Conservation (phyloP, 2,113 vertebrate genomes). For the Alethe castanea region DNA sequence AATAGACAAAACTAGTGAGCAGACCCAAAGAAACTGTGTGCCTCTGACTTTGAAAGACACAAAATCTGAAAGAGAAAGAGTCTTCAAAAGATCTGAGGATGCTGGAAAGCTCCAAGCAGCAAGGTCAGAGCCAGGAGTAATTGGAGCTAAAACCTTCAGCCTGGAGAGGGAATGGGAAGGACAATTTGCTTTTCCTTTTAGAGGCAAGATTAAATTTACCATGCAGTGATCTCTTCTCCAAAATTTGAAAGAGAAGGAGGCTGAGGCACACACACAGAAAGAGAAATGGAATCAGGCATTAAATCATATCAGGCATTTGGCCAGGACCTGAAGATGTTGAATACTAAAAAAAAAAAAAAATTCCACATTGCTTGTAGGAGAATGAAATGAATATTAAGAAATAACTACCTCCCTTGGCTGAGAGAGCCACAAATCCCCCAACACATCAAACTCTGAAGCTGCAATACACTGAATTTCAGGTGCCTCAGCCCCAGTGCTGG, state of each 20-base stretch:
- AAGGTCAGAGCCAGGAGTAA: not conserved
- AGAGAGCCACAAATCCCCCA: not conserved
- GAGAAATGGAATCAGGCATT: not conserved
- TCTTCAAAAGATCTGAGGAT: not conserved
- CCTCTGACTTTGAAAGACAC: not conserved
- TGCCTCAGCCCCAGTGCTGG: not conserved
- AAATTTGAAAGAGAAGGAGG: not conserved
- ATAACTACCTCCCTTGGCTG: not conserved
- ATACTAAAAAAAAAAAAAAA: conserved; percentile 3
- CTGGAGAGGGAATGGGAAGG: not conserved
- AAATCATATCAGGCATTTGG: not conserved
- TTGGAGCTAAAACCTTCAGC: not conserved
- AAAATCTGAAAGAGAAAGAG: not conserved
- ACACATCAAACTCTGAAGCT: not conserved
- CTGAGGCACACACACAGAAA: not conserved
- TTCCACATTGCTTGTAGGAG: not conserved
- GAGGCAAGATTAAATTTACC: not conserved
- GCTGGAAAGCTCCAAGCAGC: not conserved
- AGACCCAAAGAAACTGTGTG: no score
- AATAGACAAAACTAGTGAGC: no score
- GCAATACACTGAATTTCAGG: not conserved
- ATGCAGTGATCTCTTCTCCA: not conserved
- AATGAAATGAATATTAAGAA: not conserved
- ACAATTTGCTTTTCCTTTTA: not conserved
- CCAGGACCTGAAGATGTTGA: not conserved